Evolutionary conservation across 23 tunicate genomes (phyloP).

Genomic region (Ciona savignyi): DNA sequence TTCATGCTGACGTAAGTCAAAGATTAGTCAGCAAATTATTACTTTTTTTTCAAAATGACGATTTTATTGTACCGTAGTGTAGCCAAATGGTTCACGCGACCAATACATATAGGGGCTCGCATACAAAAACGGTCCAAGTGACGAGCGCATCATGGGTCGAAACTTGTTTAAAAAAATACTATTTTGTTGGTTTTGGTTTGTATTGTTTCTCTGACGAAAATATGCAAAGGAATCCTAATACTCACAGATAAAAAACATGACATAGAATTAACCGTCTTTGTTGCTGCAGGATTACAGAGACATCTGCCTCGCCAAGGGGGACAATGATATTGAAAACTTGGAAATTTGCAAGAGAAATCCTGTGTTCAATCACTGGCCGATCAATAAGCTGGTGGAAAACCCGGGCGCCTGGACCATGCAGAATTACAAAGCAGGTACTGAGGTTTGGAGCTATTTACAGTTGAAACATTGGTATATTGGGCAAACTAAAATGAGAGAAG

Average conservation of each 20-base stretch:
- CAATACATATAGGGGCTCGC: slow-evolving; percentile 81
- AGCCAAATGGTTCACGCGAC: too few relatives aligned
- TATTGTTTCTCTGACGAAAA: too few relatives aligned
- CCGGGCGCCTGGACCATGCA: slow-evolving; percentile 91
- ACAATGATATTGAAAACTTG: slow-evolving; percentile 54
- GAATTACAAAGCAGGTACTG: slow-evolving; percentile 83
- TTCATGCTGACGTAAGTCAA: slow-evolving; percentile 70
- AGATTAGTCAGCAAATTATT: slow-evolving; percentile 66
- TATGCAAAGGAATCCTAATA: too few relatives aligned
- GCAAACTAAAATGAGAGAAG: too few relatives aligned
- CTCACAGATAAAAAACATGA: too few relatives aligned
- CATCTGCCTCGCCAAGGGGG: slow-evolving; percentile 60
- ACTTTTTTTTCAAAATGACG: slow-evolving; percentile 58
- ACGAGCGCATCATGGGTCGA: too few relatives aligned
- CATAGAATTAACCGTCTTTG: too few relatives aligned
- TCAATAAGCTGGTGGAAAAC: slow-evolving; percentile 68
- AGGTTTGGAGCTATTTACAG: too few relatives aligned
- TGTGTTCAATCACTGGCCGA: slow-evolving; percentile 94
- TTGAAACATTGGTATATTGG: too few relatives aligned
- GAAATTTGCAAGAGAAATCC: slow-evolving; percentile 81
- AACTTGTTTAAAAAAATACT: too few relatives aligned
- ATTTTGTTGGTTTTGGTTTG: slow-evolving; percentile 58
- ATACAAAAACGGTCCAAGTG: slow-evolving; percentile 32
- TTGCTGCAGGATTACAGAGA: slow-evolving; percentile 69
- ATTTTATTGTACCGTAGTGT: slow-evolving; percentile 75